A percentile compares a stretch with the other conserved stretches of the same genome.
Evolutionary conservation across 23 tunicate species (phyloP).

Genomic region (Halocynthia roretzi): DNA sequence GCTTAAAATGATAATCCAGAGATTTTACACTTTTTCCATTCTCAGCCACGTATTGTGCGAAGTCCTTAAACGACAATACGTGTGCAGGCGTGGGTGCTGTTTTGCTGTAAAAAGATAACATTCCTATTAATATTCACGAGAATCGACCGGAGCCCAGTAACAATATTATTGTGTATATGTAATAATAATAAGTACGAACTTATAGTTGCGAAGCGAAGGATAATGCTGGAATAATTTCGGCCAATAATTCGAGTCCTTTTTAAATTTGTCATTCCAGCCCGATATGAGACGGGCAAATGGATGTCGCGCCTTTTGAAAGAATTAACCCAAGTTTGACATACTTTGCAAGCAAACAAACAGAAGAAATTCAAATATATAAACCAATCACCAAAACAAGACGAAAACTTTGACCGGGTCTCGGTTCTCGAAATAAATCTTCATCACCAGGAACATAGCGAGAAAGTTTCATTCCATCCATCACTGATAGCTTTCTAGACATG

Average conservation of each 20-base stretch:
- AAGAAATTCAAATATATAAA: not conserved
- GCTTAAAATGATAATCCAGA: constrained; percentile 7
- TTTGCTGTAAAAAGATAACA: not conserved
- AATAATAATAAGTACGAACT: not conserved
- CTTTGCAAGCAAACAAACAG: not conserved
- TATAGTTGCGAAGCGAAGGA: not conserved
- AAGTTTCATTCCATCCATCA: not conserved
- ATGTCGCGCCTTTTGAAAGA: constrained; percentile 1
- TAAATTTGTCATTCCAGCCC: constrained; percentile 5
- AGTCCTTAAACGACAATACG: not conserved
- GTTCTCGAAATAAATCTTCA: constrained; percentile 7
- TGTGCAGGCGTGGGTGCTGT: not conserved
- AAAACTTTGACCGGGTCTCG: not conserved
- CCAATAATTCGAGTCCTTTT: not conserved
- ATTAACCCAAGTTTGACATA: not conserved
- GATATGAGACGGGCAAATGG: constrained; percentile 7
- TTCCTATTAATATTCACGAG: no score
- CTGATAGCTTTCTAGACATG: not conserved
- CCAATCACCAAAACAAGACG: constrained; percentile 9
- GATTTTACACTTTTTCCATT: not conserved
- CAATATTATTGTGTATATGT: no score
- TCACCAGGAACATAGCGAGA: not conserved
- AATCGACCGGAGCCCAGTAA: no score
- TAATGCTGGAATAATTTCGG: not conserved
- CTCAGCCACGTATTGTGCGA: not conserved